Evolutionary conservation across 2,797 vertebrate species (phyloP), one percentile per base, ranked within the genome.

Genomic region (Argya squamiceps): DNA sequence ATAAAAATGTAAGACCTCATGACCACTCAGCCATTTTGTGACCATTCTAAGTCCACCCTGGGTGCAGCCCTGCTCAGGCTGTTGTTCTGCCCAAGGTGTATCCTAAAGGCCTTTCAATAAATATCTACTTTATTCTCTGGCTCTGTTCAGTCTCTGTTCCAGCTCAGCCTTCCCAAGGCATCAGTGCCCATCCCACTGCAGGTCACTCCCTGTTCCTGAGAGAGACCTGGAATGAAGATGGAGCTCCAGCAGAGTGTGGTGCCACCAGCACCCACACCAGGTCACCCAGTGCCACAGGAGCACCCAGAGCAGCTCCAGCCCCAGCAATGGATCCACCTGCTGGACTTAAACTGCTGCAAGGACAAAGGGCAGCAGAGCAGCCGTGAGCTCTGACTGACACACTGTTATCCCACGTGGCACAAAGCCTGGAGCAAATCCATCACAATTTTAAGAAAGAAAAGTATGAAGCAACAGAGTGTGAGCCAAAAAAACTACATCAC

Each of bases 171-270:
- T 34, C 34, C 34, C 56, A 26, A 15, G 34, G 56, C 34, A 58
- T 36, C 34, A 56, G 15, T 8, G 5, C 34, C 47, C 58, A 67
- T 6, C 29, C 53, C 59, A 10, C 1, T 6, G 26, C 20, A 8
- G n/a, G 12, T 4, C 32, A 23, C 13, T 1, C 1, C 12, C 23
- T 1, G 1, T 2, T 71, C 56, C 70, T 34, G 4, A 6, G 17
- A 17, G 11, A 20, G 11, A 29, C 15, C 44, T 19, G 56, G 32
- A 22, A 21, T 10, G 5, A 23, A 37, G 37, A 26, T 0, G 0
- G 53, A 34, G 55, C 53, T 11, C 0, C 8, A 24, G 55, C 52
- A 32, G 20, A 30, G 29, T 0, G 7, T 9, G 52, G 64, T 19
- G 69, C 37, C 87, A 60, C 19, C 30, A 55, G 30, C 52, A 55